A percentile compares a stretch with the other conserved stretches of the same genome.
Evolutionary conservation across 2,797 vertebrate genomes (phyloP).

Genomic region (Eulemur mongoz): DNA sequence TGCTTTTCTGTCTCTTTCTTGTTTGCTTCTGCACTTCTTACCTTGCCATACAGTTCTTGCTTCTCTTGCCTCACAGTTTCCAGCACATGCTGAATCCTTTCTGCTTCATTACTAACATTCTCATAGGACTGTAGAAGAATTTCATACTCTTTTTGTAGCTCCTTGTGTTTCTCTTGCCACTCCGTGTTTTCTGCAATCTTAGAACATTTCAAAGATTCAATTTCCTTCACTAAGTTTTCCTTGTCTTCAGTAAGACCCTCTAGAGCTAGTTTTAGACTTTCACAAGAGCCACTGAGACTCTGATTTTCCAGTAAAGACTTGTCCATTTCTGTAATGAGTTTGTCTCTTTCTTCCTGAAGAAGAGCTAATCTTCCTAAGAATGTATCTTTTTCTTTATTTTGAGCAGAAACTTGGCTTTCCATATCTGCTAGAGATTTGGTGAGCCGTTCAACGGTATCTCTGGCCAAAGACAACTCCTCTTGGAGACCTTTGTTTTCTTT

Average conservation of each 20-base stretch:
- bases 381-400: conserved; percentile 79
- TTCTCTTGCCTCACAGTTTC: conserved; percentile 94
- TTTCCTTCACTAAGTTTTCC: conserved; percentile 87
- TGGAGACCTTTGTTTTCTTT: conserved; percentile 92
- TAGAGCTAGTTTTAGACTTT: conserved; percentile 93
- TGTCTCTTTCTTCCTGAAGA: conserved; percentile 88
- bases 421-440: conserved; percentile 81
- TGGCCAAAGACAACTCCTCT: conserved; percentile 87
- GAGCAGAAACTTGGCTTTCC: conserved; percentile 77
- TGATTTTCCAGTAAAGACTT: conserved; percentile 91
- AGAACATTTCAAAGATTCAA: conserved; percentile 85
- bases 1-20: conserved; percentile 89
- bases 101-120: conserved; percentile 95
- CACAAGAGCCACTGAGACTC: conserved; percentile 90
- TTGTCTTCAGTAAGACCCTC: conserved; percentile 91
- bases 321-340: conserved; percentile 92
- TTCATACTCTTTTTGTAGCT: conserved; percentile 97
- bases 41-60: conserved; percentile 89
- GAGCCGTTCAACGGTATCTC: conserved; percentile 83
- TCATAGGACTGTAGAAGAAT: conserved; percentile 96
- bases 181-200: conserved; percentile 84
- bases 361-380: conserved; percentile 80
- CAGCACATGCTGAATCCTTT: conserved; percentile 92
- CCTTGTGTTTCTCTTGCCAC: conserved; percentile 90
- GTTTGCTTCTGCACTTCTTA: conserved; percentile 87